Percentiles rank a stretch among this genome's conserved stretches.
Evolutionary conservation across 1,140 invertebrate genomes (phyloP).

Genomic region (Trinorchestia longiramus): DNA sequence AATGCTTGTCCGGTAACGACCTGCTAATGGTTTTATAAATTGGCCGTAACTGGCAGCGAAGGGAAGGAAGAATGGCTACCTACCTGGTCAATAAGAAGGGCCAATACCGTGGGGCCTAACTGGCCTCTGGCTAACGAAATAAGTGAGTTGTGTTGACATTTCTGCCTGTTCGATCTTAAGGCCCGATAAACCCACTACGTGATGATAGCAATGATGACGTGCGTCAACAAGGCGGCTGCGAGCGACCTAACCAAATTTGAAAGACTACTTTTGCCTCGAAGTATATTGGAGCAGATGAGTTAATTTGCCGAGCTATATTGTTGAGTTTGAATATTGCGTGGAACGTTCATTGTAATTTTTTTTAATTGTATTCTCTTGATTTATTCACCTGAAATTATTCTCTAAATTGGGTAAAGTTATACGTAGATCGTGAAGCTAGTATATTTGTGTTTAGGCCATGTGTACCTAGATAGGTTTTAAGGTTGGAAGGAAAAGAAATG

Average conservation of each 20-base stretch:
- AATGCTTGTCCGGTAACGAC: constrained; percentile 53
- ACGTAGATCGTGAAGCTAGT: not conserved
- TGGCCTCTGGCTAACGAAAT: constrained; percentile 40
- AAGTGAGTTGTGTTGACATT: constrained; percentile 39
- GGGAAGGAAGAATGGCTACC: constrained; percentile 48
- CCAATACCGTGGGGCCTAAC: constrained; percentile 36
- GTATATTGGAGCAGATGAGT: not conserved
- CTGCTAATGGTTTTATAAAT: constrained; percentile 54
- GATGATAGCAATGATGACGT: not conserved
- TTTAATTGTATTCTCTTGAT: not conserved
- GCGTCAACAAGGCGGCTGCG: not conserved
- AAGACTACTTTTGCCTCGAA: not conserved
- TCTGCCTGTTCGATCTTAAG: not conserved
- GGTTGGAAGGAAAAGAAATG: not conserved
- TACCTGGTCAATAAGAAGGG: constrained; percentile 51
- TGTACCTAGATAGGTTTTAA: not conserved
- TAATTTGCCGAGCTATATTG: not conserved
- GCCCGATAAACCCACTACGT: not conserved
- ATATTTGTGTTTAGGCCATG: not conserved
- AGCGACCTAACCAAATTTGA: not conserved
- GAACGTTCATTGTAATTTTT: not conserved
- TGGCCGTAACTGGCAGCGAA: constrained; percentile 41
- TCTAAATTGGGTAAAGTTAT: not conserved
- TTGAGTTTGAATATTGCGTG: not conserved
- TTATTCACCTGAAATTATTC: no score